These are phyloP conservation scores for Pseudochromis fuscus DNA, from an alignment of 2,797 vertebrate species.

Conservation along the genomic window DNA sequence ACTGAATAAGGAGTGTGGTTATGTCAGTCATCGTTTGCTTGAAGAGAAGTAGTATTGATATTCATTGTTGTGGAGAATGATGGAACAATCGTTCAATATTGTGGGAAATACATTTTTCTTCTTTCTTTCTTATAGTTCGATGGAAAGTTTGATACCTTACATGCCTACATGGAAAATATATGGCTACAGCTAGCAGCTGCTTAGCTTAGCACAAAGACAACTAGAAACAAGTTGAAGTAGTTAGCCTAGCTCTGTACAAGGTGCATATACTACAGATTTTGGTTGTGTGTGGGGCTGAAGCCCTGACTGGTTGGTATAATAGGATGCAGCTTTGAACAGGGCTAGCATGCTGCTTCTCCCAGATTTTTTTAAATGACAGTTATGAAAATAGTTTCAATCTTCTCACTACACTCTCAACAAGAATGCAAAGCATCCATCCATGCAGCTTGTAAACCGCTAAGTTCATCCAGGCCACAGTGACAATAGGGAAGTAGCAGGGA, in stretches of 20 bases:
- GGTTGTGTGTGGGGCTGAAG: neutral
- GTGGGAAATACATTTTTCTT: neutral
- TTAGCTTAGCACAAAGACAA: neutral
- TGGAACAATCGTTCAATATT: neutral
- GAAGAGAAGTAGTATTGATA: neutral
- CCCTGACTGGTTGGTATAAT: neutral
- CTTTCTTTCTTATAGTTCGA: neutral
- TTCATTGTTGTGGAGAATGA: neutral
- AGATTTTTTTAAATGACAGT: too few species aligned
- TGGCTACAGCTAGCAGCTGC: neutral
- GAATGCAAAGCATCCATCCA: too few species aligned
- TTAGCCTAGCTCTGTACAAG: neutral
- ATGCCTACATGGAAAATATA: neutral
- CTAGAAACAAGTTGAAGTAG: too few species aligned
- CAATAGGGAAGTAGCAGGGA: too few species aligned
- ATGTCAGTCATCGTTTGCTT: neutral
- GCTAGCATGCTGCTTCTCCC: neutral
- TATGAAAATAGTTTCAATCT: neutral
- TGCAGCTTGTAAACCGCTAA: too few species aligned
- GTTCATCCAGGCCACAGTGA: too few species aligned
- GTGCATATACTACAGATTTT: neutral
- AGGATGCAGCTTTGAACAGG: neutral
- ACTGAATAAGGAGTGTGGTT: neutral
- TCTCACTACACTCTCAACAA: neutral
- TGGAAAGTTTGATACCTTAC: neutral